A percentile compares a stretch with the other conserved stretches of the same genome.
phyloP scores from a whole-genome alignment of 2,113 vertebrate genomes.

The Myodes glareolus region DNA sequence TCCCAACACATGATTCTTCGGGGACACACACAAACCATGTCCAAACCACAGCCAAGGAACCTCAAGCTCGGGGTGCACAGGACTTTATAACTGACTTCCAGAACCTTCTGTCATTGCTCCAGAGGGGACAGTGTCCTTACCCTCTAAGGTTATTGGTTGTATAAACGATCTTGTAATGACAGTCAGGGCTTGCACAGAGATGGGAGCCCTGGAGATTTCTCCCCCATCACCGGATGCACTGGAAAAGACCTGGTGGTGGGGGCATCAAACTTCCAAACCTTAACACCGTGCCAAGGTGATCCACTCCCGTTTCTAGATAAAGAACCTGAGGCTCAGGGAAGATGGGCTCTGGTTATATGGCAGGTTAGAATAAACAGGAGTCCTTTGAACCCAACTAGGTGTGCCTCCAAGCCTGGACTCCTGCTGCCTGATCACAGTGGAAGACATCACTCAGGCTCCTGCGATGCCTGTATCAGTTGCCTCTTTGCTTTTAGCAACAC shows the following conservation, averaged over 20 bases:
- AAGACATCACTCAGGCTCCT: too few species aligned
- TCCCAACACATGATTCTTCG: not conserved
- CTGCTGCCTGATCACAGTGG: not conserved
- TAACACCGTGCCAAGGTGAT: not conserved
- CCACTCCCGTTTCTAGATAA: not conserved
- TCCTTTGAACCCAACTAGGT: not conserved
- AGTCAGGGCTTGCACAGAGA: not conserved
- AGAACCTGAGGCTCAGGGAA: conserved; percentile 2
- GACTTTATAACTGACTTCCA: not conserved
- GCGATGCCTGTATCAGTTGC: not conserved
- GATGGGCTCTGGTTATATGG: not conserved
- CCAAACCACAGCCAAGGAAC: not conserved
- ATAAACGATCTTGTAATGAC: not conserved
- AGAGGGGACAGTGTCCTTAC: not conserved
- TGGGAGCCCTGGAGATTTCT: not conserved
- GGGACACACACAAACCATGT: too few species aligned
- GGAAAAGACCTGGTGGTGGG: not conserved
- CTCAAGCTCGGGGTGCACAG: not conserved
- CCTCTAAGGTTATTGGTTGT: not conserved
- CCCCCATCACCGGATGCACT: not conserved
- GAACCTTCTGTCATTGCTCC: not conserved
- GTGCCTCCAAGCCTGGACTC: not conserved
- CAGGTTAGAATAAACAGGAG: not conserved
- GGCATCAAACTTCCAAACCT: not conserved
- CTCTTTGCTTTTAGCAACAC: not conserved